Evolutionary conservation across 2,797 vertebrate genomes (phyloP).

Genomic region (Tokudaia muenninki): DNA sequence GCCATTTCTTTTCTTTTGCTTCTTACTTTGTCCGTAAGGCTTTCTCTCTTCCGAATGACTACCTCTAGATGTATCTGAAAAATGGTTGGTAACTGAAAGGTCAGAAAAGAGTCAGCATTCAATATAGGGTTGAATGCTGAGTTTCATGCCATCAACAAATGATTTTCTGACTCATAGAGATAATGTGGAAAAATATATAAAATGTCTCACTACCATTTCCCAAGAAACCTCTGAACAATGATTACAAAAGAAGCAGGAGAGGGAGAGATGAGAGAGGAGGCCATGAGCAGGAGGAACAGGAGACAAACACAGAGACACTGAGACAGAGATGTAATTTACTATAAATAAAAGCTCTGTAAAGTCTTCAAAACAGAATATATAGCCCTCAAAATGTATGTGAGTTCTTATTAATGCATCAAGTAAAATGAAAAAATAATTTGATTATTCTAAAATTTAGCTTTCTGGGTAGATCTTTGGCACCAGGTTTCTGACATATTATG

Average conservation of each 20-base stretch:
- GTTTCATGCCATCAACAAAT: constrained; percentile 49
- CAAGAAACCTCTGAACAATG: not conserved
- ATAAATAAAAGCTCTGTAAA: not conserved
- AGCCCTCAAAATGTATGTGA: not conserved
- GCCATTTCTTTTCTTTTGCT: not conserved
- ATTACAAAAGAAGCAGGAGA: not conserved
- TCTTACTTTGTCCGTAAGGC: not conserved
- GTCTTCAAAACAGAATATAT: not conserved
- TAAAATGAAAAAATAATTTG: not conserved
- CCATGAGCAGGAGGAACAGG: not conserved
- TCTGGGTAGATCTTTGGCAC: not conserved
- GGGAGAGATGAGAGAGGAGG: not conserved
- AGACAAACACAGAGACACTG: not conserved
- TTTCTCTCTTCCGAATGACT: constrained; percentile 28
- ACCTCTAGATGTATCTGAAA: constrained; percentile 32
- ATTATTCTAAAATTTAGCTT: not conserved
- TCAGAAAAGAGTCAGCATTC: constrained; percentile 58
- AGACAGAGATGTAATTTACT: not conserved
- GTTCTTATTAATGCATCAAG: not conserved
- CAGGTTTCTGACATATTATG: not conserved
- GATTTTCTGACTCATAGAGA: constrained; percentile 30
- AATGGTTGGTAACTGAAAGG: constrained; percentile 53
- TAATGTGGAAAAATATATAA: constrained; percentile 50
- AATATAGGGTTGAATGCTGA: constrained; percentile 42
- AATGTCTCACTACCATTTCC: not conserved